A percentile compares a stretch with the other conserved stretches of the same genome.
Evolutionary conservation across 1,140 invertebrate species (phyloP).

Genomic region (Triops cancriformis): DNA sequence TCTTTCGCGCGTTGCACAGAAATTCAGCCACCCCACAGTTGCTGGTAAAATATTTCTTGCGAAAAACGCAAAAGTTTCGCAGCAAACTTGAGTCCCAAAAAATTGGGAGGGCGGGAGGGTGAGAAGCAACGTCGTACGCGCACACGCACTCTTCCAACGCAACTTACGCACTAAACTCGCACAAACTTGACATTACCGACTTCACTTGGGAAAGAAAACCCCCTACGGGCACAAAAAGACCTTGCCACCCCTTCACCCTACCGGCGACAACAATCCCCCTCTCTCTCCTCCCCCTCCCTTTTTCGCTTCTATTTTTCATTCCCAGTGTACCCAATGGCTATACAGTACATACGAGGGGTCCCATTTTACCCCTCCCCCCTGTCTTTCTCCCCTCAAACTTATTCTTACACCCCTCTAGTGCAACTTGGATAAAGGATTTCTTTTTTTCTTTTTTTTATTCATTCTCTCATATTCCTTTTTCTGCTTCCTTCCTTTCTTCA

Average conservation of each 20-base stretch:
- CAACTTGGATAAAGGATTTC: not conserved
- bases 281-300: not conserved
- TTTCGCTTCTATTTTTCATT: not conserved
- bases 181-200: constrained; percentile 7
- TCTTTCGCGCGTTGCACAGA: no score
- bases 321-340: not conserved
- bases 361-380: not conserved
- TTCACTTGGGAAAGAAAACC: not conserved
- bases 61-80: not conserved
- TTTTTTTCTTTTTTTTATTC: not conserved
- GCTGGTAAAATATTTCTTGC: no score
- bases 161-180: not conserved
- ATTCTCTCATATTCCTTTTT: not conserved
- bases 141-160: not conserved
- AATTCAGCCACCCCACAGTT: no score
- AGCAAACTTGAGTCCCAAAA: not conserved
- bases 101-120: not conserved
- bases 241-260: not conserved
- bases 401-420: not conserved
- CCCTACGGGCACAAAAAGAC: not conserved
- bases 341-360: not conserved
- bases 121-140: not conserved
- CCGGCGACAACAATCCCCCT: not conserved
- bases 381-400: not conserved
- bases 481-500: not conserved